These are phyloP conservation scores for Electrona antarctica DNA, from an alignment of 2,113 vertebrate species.

Conservation along the genomic window DNA sequence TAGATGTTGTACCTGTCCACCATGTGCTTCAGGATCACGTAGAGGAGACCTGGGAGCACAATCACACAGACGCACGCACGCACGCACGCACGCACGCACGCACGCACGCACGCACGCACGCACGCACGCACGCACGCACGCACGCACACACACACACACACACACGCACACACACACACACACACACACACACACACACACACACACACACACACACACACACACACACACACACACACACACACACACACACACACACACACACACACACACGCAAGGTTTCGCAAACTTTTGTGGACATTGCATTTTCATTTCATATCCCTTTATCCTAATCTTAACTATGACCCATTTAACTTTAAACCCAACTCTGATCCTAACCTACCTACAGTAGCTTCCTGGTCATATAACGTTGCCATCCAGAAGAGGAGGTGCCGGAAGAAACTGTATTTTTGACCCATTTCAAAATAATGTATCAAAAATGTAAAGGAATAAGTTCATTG, in stretches of 20 bases:
- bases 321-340: no score
- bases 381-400: no score
- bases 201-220: conserved; percentile 1
- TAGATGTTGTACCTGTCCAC: conserved; percentile 98
- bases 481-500: no score
- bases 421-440: no score
- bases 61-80: neutral
- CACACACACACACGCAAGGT: neutral
- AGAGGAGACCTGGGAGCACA: conserved; percentile 85
- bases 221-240: conserved; percentile 5
- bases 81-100: conserved; percentile 1
- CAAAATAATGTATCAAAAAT: no score
- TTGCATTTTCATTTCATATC: no score
- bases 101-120: neutral
- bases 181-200: neutral
- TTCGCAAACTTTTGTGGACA: no score
- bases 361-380: no score
- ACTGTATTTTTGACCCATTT: no score
- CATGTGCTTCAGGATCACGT: conserved; percentile 93
- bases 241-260: neutral
- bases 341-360: no score
- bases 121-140: neutral
- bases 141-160: conserved; percentile 6
- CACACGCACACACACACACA: conserved; percentile 5
- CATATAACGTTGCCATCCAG: no score